Evolutionary conservation across 2,888 invertebrate genomes (phyloP).

Genomic region (Phania funesta): DNA sequence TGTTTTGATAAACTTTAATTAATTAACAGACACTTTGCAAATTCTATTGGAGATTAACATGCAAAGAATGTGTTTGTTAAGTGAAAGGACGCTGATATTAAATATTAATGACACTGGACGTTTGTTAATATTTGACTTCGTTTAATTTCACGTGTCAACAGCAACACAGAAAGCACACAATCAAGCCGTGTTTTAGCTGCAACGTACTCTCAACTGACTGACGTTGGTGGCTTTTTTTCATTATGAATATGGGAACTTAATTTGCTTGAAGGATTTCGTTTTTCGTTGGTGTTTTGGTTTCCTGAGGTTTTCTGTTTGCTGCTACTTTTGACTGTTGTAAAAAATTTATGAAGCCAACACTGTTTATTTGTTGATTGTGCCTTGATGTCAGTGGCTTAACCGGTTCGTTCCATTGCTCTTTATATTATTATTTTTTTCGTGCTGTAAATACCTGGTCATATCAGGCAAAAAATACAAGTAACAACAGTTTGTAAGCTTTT

Average conservation of each 20-base stretch:
- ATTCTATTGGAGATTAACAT: constrained; percentile 30
- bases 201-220: too few species aligned
- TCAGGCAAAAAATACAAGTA: constrained; percentile 12
- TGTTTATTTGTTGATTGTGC: constrained; percentile 35
- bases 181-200: constrained; percentile 18
- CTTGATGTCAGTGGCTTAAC: constrained; percentile 65
- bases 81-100: constrained; percentile 71
- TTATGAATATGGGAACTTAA: constrained; percentile 29
- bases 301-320: constrained; percentile 26
- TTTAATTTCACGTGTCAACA: constrained; percentile 73
- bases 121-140: constrained; percentile 72
- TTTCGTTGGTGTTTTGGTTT: constrained; percentile 45
- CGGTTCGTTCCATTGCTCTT: constrained; percentile 65
- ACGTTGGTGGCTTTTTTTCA: constrained; percentile 43
- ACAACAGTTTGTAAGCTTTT: constrained; percentile 36
- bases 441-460: constrained; percentile 54
- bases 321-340: constrained; percentile 30
- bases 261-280: constrained; percentile 57
- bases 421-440: constrained; percentile 32
- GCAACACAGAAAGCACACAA: constrained; percentile 71
- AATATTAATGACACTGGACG: constrained; percentile 74
- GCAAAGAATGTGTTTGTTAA: constrained; percentile 24
- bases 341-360: constrained; percentile 52
- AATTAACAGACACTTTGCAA: constrained; percentile 29
- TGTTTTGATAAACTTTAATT: constrained; percentile 43